These are phyloP conservation scores for Rhynchophorus ferrugineus DNA, from an alignment of 1,140 invertebrate species.

Conservation along the genomic window DNA sequence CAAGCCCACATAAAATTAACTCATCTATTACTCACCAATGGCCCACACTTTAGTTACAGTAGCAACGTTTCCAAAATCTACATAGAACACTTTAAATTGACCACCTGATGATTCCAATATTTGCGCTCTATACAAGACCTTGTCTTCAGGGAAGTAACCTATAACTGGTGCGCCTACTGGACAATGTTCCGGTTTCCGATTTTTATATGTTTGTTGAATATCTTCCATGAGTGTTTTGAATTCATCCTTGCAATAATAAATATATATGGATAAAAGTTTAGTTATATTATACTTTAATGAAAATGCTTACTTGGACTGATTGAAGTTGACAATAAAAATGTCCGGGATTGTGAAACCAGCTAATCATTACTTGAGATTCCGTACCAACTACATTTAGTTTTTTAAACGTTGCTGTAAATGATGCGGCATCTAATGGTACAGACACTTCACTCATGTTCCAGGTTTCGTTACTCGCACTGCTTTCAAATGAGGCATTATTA, in stretches of 20 bases:
- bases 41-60: conserved; percentile 58
- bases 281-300: not conserved
- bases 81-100: conserved; percentile 56
- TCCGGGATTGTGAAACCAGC: conserved; percentile 58
- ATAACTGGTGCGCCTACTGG: conserved; percentile 53
- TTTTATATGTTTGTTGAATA: conserved; percentile 57
- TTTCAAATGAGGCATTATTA: conserved; percentile 6
- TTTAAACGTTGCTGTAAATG: conserved; percentile 20
- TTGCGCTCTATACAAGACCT: conserved; percentile 58
- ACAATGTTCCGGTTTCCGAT: conserved; percentile 42
- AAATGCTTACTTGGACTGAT: conserved; percentile 33
- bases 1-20: not conserved
- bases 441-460: conserved; percentile 23
- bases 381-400: conserved; percentile 19
- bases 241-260: conserved; percentile 39
- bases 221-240: conserved; percentile 60
- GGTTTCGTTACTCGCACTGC: conserved; percentile 12
- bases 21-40: conserved; percentile 36
- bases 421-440: conserved; percentile 22
- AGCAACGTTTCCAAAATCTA: conserved; percentile 68
- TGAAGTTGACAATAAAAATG: conserved; percentile 59
- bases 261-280: not conserved
- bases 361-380: conserved; percentile 43
- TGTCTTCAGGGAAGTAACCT: conserved; percentile 59
- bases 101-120: conserved; percentile 45